phyloP scores from a whole-genome alignment of 2,113 vertebrate genomes.

The Thymallus thymallus region DNA sequence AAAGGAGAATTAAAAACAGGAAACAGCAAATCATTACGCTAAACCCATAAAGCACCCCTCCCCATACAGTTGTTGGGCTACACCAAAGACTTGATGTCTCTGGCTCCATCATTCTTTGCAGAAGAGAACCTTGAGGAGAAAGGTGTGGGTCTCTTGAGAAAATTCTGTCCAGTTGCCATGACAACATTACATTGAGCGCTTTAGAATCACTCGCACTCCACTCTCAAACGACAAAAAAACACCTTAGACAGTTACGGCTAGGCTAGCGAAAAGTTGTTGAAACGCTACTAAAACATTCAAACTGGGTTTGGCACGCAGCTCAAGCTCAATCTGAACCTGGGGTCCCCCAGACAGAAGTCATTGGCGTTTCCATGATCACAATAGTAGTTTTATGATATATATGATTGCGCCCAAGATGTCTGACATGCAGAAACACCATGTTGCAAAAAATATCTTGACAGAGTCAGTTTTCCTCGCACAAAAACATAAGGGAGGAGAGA shows the following conservation, averaged over 20 bases:
- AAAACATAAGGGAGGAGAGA: neutral
- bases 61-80: neutral
- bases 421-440: conserved; percentile 57
- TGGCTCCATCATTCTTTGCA: conserved; percentile 41
- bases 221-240: neutral
- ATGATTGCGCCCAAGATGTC: conserved; percentile 37
- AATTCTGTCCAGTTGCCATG: neutral
- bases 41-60: conserved; percentile 22
- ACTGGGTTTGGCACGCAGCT: conserved; percentile 18
- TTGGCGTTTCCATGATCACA: conserved; percentile 20
- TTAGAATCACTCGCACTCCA: conserved; percentile 38
- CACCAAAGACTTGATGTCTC: conserved; percentile 37
- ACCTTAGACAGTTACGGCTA: neutral
- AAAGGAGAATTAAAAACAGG: conserved; percentile 43
- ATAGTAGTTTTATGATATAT: conserved; percentile 22
- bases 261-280: neutral
- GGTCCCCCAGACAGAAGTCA: conserved; percentile 3
- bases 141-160: neutral
- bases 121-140: conserved; percentile 37
- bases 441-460: conserved; percentile 9
- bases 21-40: conserved; percentile 27
- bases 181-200: conserved; percentile 36
- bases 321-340: neutral
- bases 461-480: conserved; percentile 26
- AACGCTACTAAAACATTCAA: conserved; percentile 46